A percentile compares a stretch with the other conserved stretches of the same genome.
Conservation (phyloP, 2,888 invertebrate genomes). For the Trachelus troglodyta region DNA sequence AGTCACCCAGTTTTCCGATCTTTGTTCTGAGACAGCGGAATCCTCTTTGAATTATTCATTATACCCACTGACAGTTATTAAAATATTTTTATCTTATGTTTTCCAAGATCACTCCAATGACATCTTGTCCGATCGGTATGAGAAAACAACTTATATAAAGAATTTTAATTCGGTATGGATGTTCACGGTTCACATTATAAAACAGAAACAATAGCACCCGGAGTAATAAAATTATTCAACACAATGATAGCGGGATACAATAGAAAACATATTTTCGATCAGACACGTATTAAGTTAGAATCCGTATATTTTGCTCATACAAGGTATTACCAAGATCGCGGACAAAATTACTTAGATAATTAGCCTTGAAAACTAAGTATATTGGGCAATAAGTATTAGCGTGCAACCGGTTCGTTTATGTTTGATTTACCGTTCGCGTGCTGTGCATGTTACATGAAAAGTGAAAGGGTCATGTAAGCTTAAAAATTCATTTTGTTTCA, state of each 20-base stretch:
- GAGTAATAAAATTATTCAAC: background rate
- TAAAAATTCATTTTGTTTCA: background rate
- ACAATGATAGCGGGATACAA: background rate
- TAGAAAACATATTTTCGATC: background rate
- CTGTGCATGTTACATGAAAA: background rate
- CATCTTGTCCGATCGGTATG: background rate
- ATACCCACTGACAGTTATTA: background rate
- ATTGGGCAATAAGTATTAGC: background rate
- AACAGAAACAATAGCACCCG: background rate
- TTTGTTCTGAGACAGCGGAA: background rate
- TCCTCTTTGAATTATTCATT: background rate
- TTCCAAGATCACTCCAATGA: background rate
- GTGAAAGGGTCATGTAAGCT: background rate
- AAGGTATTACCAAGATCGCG: background rate
- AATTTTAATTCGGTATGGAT: background rate
- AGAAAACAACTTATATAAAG: background rate
- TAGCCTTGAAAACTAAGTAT: background rate
- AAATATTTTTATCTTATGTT: background rate
- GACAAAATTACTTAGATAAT: background rate
- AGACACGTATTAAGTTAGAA: background rate
- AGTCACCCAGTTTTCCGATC: background rate
- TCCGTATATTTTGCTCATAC: background rate
- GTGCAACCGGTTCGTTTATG: background rate
- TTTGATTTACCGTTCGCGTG: background rate
- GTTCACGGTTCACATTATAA: background rate